Conservation (phyloP, 2,113 vertebrate genomes). For the Podiceps cristatus region DNA sequence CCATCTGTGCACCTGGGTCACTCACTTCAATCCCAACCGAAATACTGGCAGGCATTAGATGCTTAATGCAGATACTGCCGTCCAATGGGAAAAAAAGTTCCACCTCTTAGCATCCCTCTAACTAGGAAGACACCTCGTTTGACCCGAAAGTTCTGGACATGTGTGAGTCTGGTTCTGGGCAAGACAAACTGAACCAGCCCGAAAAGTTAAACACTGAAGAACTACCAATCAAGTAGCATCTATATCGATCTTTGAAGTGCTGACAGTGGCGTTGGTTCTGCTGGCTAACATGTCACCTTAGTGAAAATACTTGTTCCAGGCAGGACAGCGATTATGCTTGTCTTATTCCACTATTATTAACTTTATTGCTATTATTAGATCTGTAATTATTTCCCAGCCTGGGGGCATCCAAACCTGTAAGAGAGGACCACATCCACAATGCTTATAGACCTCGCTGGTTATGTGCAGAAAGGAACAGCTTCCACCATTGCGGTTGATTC, state of each 20-base stretch:
- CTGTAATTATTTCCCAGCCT: not conserved
- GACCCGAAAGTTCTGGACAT: not conserved
- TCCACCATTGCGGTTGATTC: not conserved
- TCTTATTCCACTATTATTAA: not conserved
- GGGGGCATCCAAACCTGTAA: not conserved
- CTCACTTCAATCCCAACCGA: not conserved
- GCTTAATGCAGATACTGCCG: not conserved
- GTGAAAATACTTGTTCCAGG: not conserved
- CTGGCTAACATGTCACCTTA: not conserved
- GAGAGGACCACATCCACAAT: not conserved
- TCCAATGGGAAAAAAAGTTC: not conserved
- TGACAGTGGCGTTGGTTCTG: not conserved
- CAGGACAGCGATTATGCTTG: not conserved
- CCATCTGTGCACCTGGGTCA: not conserved
- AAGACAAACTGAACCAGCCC: not conserved
- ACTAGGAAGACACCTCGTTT: not conserved
- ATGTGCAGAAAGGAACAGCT: not conserved
- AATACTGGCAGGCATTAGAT: not conserved
- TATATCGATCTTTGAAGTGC: rapidly evolving
- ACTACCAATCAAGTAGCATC: not conserved
- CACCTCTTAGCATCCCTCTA: not conserved
- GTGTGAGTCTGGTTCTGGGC: not conserved
- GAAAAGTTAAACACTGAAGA: not conserved
- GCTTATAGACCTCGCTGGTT: not conserved
- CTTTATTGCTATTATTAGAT: not conserved